Conservation (phyloP, 2,797 vertebrate genomes). For the Caiman crocodilus region DNA sequence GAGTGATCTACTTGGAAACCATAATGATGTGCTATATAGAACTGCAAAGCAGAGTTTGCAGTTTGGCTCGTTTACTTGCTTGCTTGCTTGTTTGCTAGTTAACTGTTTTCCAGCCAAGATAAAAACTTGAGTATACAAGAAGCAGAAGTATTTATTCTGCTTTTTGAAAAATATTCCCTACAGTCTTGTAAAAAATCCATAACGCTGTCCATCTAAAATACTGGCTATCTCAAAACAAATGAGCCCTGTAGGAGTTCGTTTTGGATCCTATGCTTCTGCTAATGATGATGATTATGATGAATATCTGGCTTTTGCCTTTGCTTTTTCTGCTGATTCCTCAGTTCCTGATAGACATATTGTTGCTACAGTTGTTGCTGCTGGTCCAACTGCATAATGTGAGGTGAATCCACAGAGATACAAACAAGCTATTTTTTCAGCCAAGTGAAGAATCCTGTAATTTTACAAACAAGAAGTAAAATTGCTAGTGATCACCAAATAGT, state of each 20-base stretch:
- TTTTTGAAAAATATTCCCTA: not conserved
- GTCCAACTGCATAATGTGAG: constrained; percentile 42
- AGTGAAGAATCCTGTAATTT: constrained; percentile 47
- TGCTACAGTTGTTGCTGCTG: constrained; percentile 47
- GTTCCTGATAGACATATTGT: constrained; percentile 43
- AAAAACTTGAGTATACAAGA: not conserved
- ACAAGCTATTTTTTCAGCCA: constrained; percentile 23
- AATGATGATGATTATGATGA: constrained; percentile 67
- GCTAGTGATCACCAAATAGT: not conserved
- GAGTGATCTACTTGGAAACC: not conserved
- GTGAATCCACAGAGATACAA: constrained; percentile 48
- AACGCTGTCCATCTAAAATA: not conserved
- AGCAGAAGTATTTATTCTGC: not conserved
- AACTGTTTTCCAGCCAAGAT: not conserved
- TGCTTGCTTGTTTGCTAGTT: no score
- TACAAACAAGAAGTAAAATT: constrained; percentile 31
- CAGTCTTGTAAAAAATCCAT: not conserved
- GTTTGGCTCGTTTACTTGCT: not conserved
- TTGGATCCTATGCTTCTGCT: constrained; percentile 45
- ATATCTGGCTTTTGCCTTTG: constrained; percentile 42
- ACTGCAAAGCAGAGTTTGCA: not conserved
- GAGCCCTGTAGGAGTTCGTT: constrained; percentile 34
- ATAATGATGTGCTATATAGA: not conserved
- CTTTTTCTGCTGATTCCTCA: constrained; percentile 63
- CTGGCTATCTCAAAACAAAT: constrained; percentile 34